Evolutionary conservation across 1,140 invertebrate species (phyloP).

Genomic region (Melipona quadrifasciata): DNA sequence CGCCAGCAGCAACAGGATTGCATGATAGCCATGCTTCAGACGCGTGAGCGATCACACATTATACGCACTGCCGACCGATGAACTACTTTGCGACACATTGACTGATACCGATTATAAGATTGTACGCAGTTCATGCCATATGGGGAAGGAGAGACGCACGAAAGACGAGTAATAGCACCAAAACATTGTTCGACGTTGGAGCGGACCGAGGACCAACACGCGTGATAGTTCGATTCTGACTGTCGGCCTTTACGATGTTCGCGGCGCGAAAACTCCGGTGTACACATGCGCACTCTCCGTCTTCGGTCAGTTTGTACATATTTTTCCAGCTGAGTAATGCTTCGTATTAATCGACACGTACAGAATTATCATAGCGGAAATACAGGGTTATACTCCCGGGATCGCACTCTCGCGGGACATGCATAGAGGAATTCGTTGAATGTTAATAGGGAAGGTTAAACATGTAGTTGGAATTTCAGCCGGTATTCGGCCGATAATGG

Average conservation of each 20-base stretch:
- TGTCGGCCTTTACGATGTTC: constrained; percentile 56
- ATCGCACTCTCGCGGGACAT: neutral
- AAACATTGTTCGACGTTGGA: constrained; percentile 3
- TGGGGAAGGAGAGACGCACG: neutral
- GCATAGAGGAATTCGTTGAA: neutral
- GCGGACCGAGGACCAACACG: constrained; percentile 7
- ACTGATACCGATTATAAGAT: neutral
- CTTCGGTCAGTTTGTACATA: neutral
- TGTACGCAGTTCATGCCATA: too few relatives aligned
- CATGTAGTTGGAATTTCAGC: neutral
- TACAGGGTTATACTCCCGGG: neutral
- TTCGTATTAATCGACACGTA: constrained; percentile 19
- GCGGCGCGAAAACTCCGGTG: constrained; percentile 60
- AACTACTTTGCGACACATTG: neutral
- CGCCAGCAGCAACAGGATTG: constrained; percentile 92
- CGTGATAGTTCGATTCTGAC: constrained; percentile 64
- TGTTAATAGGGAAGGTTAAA: constrained; percentile 24
- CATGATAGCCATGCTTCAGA: constrained; percentile 87
- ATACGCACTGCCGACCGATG: neutral
- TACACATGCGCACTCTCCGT: constrained; percentile 65
- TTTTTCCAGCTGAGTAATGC: neutral
- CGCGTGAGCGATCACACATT: constrained; percentile 59
- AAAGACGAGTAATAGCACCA: neutral
- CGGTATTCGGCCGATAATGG: neutral
- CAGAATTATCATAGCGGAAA: constrained; percentile 7